Percentiles rank a stretch among this genome's conserved stretches.
Conservation (phyloP, 2,888 invertebrate genomes). For the Lathronympha strigana region DNA sequence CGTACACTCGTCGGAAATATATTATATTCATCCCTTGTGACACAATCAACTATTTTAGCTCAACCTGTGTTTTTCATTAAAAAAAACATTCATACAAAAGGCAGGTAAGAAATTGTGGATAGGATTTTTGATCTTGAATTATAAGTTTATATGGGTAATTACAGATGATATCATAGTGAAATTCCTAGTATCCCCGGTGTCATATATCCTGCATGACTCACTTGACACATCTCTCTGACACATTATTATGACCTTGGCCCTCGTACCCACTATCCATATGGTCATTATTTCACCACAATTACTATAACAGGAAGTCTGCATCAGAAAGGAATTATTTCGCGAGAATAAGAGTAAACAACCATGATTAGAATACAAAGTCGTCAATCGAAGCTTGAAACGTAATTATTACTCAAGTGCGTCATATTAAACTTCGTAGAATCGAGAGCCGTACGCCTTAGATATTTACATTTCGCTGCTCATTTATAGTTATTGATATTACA, state of each 20-base stretch:
- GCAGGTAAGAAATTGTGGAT: too few species aligned
- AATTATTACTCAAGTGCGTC: not conserved
- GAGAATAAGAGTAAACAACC: not conserved
- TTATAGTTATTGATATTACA: not conserved
- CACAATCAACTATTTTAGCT: too few species aligned
- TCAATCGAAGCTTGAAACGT: slow-evolving; percentile 1
- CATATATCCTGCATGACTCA: slow-evolving; percentile 27
- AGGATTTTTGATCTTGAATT: too few species aligned
- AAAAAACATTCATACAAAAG: too few species aligned
- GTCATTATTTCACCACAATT: slow-evolving; percentile 5
- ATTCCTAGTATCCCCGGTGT: slow-evolving; percentile 21
- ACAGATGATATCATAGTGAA: not conserved
- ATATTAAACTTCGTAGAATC: not conserved
- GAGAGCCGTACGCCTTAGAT: not conserved
- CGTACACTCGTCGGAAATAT: too few species aligned
- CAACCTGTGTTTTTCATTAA: too few species aligned
- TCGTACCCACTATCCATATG: not conserved
- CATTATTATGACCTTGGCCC: slow-evolving; percentile 28
- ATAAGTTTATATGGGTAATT: too few species aligned
- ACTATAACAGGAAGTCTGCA: not conserved
- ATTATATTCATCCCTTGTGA: too few species aligned
- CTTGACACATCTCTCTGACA: slow-evolving; percentile 36
- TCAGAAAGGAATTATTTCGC: not conserved
- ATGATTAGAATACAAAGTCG: not conserved
- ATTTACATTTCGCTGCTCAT: not conserved